These are phyloP conservation scores for Cyanoramphus novaezelandiae DNA, from an alignment of 2,113 vertebrate species.

Conservation along the genomic window DNA sequence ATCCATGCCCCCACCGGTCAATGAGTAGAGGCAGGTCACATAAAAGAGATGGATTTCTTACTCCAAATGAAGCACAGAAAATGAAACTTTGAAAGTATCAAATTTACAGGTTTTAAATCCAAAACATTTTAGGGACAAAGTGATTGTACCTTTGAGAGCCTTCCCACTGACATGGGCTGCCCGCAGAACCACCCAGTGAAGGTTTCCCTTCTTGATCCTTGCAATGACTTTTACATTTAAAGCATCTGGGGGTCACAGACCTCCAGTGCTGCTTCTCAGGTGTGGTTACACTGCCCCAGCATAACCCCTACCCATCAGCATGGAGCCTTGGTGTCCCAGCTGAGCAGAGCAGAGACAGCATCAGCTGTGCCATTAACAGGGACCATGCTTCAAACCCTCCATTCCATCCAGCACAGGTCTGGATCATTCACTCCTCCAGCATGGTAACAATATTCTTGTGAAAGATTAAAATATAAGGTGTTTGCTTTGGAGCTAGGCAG, in stretches of 20 bases:
- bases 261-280: background rate
- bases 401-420: rapidly evolving
- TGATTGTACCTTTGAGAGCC: background rate
- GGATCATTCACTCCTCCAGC: background rate
- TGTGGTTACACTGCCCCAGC: no score
- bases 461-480: conserved; percentile 42
- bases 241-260: background rate
- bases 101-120: background rate
- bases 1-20: rapidly evolving
- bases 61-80: background rate
- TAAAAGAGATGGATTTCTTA: background rate
- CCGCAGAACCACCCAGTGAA: background rate
- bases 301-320: background rate
- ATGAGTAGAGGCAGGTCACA: rapidly evolving
- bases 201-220: background rate
- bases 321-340: background rate
- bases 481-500: conserved; percentile 8
- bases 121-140: background rate
- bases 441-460: rapidly evolving
- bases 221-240: background rate
- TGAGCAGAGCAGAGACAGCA: background rate
- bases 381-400: background rate
- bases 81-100: background rate
- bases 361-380: background rate
- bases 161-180: background rate